phyloP scores from a whole-genome alignment of 2,888 invertebrate species.

The Sacculina carcini region DNA sequence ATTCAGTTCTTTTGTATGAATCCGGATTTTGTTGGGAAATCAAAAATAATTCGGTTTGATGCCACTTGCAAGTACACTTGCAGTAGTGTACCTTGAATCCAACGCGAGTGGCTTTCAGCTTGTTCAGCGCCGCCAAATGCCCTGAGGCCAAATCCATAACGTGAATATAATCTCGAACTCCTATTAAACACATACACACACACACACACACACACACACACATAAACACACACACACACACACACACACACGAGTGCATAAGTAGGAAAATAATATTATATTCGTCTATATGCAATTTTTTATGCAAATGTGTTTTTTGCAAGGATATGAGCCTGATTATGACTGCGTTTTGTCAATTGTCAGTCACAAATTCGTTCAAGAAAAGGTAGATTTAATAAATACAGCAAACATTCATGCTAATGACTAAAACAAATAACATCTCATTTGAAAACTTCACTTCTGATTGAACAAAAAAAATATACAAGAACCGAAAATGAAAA shows the following conservation, averaged over 20 bases:
- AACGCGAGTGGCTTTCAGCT: slow-evolving; percentile 37
- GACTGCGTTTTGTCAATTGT: background rate
- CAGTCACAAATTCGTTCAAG: background rate
- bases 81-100: slow-evolving; percentile 30
- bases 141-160: slow-evolving; percentile 80
- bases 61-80: background rate
- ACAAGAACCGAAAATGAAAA: too few relatives aligned
- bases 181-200: slow-evolving; percentile 23
- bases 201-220: background rate
- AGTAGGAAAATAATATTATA: background rate
- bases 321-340: too few relatives aligned
- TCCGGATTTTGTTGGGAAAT: too few relatives aligned
- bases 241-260: background rate
- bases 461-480: too few relatives aligned
- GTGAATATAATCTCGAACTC: slow-evolving; percentile 87
- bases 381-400: background rate
- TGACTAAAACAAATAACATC: background rate
- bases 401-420: background rate
- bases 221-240: too few relatives aligned
- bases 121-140: slow-evolving; percentile 71
- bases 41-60: too few relatives aligned
- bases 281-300: background rate
- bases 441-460: too few relatives aligned
- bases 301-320: background rate
- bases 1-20: too few relatives aligned